Conservation (phyloP, 2,797 vertebrate genomes). For the Capromys pilorides region DNA sequence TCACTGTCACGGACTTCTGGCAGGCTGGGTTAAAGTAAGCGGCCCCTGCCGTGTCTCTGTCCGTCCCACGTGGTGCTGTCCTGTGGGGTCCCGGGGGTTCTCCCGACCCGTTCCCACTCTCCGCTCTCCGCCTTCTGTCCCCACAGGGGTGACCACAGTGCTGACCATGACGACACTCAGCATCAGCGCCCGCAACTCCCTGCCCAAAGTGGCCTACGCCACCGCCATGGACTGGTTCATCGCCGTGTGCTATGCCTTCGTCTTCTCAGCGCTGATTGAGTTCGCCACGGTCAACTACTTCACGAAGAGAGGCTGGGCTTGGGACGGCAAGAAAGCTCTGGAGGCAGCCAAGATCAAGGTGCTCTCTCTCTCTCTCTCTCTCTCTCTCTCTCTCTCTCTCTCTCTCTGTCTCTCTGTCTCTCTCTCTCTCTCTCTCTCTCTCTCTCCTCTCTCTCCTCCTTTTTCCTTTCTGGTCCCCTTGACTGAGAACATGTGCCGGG, state of each 20-base stretch:
- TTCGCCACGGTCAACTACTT: constrained; percentile 99
- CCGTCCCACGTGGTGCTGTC: accelerated
- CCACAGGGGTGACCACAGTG: constrained; percentile 96
- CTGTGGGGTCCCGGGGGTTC: accelerated
- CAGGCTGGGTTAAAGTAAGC: neutral
- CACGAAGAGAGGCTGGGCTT: constrained; percentile 98
- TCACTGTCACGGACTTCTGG: neutral
- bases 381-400: neutral
- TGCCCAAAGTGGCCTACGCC: constrained; percentile 97
- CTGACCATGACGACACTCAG: constrained; percentile 98
- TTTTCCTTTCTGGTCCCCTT: neutral
- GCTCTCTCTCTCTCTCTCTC: neutral
- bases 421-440: neutral
- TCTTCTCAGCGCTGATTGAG: constrained; percentile 97
- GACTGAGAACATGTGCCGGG: neutral
- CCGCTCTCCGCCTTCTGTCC: neutral
- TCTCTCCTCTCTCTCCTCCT: no score
- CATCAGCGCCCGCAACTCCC: constrained; percentile 96
- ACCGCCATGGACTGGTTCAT: constrained; percentile 99
- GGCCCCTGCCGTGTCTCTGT: no score
- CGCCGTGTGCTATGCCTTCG: constrained; percentile 97
- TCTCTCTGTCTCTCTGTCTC: neutral
- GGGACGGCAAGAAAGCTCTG: constrained; percentile 97
- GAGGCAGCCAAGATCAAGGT: constrained; percentile 97
- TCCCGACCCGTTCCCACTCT: neutral